phyloP scores from a whole-genome alignment of 2,888 invertebrate genomes.

The Drosophila nr. perissopoda region DNA sequence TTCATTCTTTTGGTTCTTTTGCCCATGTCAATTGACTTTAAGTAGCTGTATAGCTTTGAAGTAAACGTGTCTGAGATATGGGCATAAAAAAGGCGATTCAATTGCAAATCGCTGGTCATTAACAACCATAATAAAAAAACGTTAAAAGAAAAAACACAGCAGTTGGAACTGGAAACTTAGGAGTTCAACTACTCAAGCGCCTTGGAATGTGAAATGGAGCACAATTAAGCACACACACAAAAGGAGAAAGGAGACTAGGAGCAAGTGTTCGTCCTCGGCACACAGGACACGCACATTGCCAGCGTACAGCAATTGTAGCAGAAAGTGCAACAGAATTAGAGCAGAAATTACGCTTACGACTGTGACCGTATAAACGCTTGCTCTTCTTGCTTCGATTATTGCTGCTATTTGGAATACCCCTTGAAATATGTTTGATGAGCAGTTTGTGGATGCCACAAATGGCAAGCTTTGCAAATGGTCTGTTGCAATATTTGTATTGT shows the following conservation, averaged over 20 bases:
- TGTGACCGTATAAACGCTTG: conserved; percentile 33
- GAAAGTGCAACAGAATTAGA: conserved; percentile 64
- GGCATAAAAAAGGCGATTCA: conserved; percentile 24
- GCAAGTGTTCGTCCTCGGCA: conserved; percentile 15
- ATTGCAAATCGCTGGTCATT: conserved; percentile 31
- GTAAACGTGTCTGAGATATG: conserved; percentile 26
- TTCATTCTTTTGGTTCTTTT: conserved; percentile 3
- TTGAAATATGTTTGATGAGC: not conserved
- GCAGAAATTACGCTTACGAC: conserved; percentile 70
- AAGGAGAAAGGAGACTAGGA: not conserved
- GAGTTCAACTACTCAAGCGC: not conserved
- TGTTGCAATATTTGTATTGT: not conserved
- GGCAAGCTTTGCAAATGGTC: not conserved
- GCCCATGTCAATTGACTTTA: conserved; percentile 42
- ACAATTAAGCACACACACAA: conserved; percentile 34
- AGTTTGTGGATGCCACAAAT: not conserved
- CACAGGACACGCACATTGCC: conserved; percentile 41
- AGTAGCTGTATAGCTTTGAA: conserved; percentile 42
- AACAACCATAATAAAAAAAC: conserved; percentile 29
- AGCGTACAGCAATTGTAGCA: conserved; percentile 45
- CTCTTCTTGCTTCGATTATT: conserved; percentile 20
- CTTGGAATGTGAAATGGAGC: conserved; percentile 47
- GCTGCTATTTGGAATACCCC: conserved; percentile 44
- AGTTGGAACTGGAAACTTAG: not conserved
- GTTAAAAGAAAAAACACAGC: not conserved